Evolutionary conservation across 2,113 vertebrate species (phyloP).

Genomic region (Hippocampus guttulatus): DNA sequence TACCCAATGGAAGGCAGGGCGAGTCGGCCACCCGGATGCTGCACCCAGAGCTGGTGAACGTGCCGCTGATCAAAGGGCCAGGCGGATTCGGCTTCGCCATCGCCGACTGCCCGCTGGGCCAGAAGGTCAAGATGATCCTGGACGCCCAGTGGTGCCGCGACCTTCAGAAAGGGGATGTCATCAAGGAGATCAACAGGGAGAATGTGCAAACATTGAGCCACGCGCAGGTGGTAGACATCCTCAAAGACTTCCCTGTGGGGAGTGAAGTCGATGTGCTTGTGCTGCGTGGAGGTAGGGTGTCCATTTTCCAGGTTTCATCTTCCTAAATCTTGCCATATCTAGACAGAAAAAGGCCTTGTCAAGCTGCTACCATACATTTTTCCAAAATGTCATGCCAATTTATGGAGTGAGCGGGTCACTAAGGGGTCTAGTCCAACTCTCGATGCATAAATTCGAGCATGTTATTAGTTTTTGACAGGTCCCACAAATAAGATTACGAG

Average conservation of each 20-base stretch:
- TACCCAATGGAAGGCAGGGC: conserved; percentile 75
- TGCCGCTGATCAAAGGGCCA: conserved; percentile 62
- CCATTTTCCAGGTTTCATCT: not conserved
- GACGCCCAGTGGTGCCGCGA: conserved; percentile 97
- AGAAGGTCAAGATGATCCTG: conserved; percentile 99
- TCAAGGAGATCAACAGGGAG: conserved; percentile 94
- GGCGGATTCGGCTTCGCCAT: conserved; percentile 97
- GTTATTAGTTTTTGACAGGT: too few relatives aligned
- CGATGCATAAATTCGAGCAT: too few relatives aligned
- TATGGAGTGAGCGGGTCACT: too few relatives aligned
- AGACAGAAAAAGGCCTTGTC: too few relatives aligned
- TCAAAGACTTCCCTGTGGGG: conserved; percentile 92
- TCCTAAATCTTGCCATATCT: not conserved
- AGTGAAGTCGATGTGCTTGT: conserved; percentile 91
- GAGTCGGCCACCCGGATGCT: conserved; percentile 72
- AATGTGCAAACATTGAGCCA: conserved; percentile 94
- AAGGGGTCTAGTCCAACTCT: too few relatives aligned
- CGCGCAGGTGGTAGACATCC: conserved; percentile 94
- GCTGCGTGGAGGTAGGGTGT: conserved; percentile 58
- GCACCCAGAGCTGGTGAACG: conserved; percentile 83
- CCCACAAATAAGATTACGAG: not conserved
- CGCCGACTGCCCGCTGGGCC: conserved; percentile 90
- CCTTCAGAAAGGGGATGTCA: conserved; percentile 93
- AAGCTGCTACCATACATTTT: too few relatives aligned
- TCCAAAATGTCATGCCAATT: too few relatives aligned